Conservation (phyloP, 1,140 invertebrate genomes). For the Brachionus calyciflorus region DNA sequence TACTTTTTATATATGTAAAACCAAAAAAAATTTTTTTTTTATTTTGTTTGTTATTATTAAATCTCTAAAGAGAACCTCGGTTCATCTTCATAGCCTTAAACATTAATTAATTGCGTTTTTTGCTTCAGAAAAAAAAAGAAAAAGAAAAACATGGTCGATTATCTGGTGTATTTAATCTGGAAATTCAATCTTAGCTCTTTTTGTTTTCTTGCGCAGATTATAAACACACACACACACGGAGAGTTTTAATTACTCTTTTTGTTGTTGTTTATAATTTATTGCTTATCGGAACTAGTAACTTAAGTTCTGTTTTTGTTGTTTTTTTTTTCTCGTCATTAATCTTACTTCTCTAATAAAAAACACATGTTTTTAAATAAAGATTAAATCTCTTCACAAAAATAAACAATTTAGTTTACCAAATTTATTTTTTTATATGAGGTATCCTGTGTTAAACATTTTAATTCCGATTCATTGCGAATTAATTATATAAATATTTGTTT, state of each 20-base stretch:
- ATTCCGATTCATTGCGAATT: no score
- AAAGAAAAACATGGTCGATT: no score
- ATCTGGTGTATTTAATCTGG: constrained; percentile 12
- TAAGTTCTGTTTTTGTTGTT: not conserved
- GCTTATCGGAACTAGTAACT: not conserved
- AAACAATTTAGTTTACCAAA: no score
- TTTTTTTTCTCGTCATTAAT: not conserved
- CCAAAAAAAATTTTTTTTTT: constrained; percentile 1
- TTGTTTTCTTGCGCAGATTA: not conserved
- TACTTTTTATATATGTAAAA: not conserved
- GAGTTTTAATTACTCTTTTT: constrained; percentile 22
- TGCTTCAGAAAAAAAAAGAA: not conserved
- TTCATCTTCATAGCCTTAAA: not conserved
- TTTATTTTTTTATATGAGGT: no score
- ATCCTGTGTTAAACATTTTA: no score
- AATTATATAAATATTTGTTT: no score
- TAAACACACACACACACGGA: no score
- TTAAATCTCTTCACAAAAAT: no score
- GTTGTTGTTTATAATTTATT: no score
- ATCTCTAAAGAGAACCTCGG: not conserved
- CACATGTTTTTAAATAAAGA: no score
- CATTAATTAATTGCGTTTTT: constrained; percentile 21
- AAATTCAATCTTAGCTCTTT: no score
- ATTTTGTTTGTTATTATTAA: not conserved
- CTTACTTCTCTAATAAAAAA: not conserved